Conservation (phyloP, 2,113 vertebrate species). For the Dromas ardeola region DNA sequence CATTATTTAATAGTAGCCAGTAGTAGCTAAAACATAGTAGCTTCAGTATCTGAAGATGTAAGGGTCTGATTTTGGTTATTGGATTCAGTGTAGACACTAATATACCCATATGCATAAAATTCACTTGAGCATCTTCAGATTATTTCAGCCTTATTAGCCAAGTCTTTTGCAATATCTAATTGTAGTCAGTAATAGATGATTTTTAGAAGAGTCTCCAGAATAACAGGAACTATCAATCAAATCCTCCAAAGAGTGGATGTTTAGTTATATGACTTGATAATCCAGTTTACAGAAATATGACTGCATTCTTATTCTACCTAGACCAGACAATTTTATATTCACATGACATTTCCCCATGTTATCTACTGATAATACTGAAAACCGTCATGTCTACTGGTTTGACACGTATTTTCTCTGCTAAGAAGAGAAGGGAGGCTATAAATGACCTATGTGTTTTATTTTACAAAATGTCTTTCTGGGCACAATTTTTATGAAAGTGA, state of each 20-base stretch:
- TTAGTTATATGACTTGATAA: neutral
- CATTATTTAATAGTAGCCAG: neutral
- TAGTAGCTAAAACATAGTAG: neutral
- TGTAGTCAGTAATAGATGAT: neutral
- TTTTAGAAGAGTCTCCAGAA: neutral
- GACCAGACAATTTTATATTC: neutral
- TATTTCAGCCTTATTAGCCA: neutral
- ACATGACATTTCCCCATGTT: neutral
- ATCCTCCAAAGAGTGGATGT: neutral
- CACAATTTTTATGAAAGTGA: neutral
- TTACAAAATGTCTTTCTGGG: neutral
- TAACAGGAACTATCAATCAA: neutral
- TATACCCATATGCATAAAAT: neutral
- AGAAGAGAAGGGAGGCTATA: neutral
- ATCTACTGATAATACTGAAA: rapidly evolving
- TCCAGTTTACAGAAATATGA: neutral
- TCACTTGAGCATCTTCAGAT: neutral
- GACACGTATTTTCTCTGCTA: neutral
- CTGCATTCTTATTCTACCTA: neutral
- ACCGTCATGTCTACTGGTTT: neutral
- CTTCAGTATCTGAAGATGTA: neutral
- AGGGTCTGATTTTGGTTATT: neutral
- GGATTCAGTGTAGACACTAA: neutral
- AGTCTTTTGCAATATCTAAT: neutral
- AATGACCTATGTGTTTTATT: neutral